Conservation (phyloP, 37 sponge, comb jelly and placozoan genomes). For the Dysidea cf. avara region DNA sequence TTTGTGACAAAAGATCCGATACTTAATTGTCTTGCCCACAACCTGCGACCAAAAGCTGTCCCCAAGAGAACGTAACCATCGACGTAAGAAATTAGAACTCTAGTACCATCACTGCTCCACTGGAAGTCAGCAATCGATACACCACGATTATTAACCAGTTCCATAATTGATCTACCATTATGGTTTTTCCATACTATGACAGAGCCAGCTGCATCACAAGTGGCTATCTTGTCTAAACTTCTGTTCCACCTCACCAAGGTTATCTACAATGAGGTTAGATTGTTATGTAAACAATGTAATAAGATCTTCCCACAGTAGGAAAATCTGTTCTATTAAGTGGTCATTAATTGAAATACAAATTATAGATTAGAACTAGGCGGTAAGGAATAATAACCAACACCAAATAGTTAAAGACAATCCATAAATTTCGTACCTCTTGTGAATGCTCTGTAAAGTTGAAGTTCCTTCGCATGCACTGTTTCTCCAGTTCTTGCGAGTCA, state of each 20-base stretch:
- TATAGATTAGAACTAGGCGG: too few species aligned
- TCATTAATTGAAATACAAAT: too few species aligned
- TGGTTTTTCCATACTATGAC: constrained; percentile 90
- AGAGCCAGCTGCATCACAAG: constrained; percentile 84
- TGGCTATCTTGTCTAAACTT: constrained; percentile 82
- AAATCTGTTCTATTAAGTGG: too few species aligned
- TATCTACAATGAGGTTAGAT: constrained; percentile 54
- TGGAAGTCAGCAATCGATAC: constrained; percentile 83
- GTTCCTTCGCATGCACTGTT: constrained; percentile 71
- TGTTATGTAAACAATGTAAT: neutral
- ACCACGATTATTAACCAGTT: constrained; percentile 89
- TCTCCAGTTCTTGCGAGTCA: constrained; percentile 22
- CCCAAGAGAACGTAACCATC: constrained; percentile 93
- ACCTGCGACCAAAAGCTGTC: constrained; percentile 80
- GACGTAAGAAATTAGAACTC: constrained; percentile 82
- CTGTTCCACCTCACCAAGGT: constrained; percentile 89
- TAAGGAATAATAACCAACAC: too few species aligned
- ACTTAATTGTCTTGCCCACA: constrained; percentile 87
- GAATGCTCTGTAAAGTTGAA: constrained; percentile 91
- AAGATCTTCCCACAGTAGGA: too few species aligned
- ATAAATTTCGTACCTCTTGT: constrained; percentile 71
- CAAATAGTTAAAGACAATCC: too few species aligned
- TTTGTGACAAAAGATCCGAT: constrained; percentile 84
- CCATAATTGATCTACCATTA: constrained; percentile 90
- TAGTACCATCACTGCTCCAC: constrained; percentile 89